Conservation (phyloP, 2,797 vertebrate genomes). For the Aulostomus chinensis region DNA sequence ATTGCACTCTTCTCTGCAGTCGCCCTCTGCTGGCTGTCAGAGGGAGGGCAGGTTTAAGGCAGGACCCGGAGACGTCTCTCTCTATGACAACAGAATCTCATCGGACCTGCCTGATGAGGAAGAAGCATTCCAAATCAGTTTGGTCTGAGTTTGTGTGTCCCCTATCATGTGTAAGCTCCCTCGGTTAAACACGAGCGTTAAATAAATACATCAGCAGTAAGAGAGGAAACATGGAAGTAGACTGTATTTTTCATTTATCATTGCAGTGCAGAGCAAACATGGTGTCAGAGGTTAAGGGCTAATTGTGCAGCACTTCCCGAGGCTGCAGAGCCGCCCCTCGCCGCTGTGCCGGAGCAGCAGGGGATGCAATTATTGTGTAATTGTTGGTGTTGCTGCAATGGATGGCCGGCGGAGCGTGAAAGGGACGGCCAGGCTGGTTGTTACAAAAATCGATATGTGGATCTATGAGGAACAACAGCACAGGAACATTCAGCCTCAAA, state of each 20-base stretch:
- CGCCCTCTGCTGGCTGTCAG: too few species aligned
- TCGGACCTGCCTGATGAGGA: too few species aligned
- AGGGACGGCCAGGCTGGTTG: neutral
- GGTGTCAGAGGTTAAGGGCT: slow-evolving; percentile 22
- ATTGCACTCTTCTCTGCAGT: too few species aligned
- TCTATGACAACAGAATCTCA: too few species aligned
- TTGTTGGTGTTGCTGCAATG: slow-evolving; percentile 52
- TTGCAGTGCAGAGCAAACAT: slow-evolving; percentile 7
- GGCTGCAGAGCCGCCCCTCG: neutral
- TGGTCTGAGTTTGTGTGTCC: too few species aligned
- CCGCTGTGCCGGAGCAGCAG: slow-evolving; percentile 5
- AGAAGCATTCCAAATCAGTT: too few species aligned
- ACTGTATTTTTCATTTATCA: neutral
- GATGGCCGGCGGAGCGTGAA: slow-evolving; percentile 32
- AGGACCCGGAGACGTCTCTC: too few species aligned
- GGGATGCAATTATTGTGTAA: slow-evolving; percentile 50
- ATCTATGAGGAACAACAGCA: slow-evolving; percentile 9
- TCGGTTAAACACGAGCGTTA: neutral
- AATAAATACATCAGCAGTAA: neutral
- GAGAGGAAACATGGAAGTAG: neutral
- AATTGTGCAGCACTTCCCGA: slow-evolving; percentile 25
- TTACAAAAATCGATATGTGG: slow-evolving; percentile 40
- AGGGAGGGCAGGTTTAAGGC: too few species aligned
- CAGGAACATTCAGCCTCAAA: slow-evolving; percentile 5
- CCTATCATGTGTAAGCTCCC: too few species aligned